Base-by-base conservation (phyloP, 2,888 invertebrate genomes). In the Zele albiditarsus region DNA sequence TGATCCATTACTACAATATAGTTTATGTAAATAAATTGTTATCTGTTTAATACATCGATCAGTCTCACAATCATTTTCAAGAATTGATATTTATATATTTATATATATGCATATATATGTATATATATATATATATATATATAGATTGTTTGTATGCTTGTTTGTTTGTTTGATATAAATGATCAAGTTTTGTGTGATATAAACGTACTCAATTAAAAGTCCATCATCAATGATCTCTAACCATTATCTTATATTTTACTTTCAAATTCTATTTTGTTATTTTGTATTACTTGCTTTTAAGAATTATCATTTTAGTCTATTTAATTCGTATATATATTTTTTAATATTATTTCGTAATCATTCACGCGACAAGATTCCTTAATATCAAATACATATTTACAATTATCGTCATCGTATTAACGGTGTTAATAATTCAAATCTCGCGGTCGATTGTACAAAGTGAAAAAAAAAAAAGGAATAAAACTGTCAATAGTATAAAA, bases 51-150 rank as follows among this genome's bases (percentile, higher is more conserved):
- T 86, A 87, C 83, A 87, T 87, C 87, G 85, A 88, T 89, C 89
- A 89, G 89, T 89, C 89, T 89, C 89, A 86, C 85, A 89, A 89
- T 87, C 87, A 80, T 84, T 83, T 81, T 82, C 81, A 80, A 81
- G 79, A 77, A 81, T 82, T 80, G 82, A 82, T 77, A 73, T 53
- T 62, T 31, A 60, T 65, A 71, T 28, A 72, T 71, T 73, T 69
- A 74, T 77, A 78, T 71, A 74, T 71, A 27, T 57, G 25, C 20
- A 57, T 66, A 66, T 38, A 71, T 71, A 38, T 27, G 65, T 25
- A 42, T 16, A n/a, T 65, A 70, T 63, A 82, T 78, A 73, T 33
- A 66, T 42, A 49, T 63, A 71, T 33, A 71, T 71, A 75, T 69
- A 74, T 77, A 78, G 38, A 38, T 38, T 71, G 73, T 67, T 27